These are phyloP conservation scores for Halcyon smyrnensis DNA, from an alignment of 2,797 vertebrate genomes.

Conservation along the genomic window DNA sequence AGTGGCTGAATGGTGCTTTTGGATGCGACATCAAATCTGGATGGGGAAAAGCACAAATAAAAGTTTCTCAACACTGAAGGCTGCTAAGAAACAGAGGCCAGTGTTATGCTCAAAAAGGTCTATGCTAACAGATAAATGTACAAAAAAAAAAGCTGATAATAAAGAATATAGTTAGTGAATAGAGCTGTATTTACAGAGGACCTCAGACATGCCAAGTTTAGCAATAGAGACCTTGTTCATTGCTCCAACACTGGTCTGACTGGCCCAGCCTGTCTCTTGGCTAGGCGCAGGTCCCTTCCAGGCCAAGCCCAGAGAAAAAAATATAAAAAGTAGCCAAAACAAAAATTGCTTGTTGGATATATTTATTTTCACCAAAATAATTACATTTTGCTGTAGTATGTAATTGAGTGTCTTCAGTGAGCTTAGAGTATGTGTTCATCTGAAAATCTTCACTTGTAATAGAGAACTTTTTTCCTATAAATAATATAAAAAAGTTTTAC, in stretches of 20 bases:
- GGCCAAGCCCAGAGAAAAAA: constrained; percentile 29
- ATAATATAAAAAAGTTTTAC: background rate
- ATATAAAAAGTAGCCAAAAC: constrained; percentile 38
- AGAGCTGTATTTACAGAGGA: constrained; percentile 53
- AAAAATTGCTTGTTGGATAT: background rate
- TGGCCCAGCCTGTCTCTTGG: background rate
- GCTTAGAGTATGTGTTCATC: background rate
- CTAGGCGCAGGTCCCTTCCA: constrained; percentile 38
- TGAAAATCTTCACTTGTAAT: background rate
- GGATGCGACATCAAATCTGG: constrained; percentile 41
- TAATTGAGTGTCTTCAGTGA: background rate
- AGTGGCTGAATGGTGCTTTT: constrained; percentile 25
- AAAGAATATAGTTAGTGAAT: background rate
- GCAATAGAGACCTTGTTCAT: constrained; percentile 24
- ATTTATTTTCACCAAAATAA: background rate
- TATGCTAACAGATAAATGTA: background rate
- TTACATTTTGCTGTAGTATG: background rate
- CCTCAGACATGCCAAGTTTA: constrained; percentile 48
- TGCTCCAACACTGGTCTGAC: background rate
- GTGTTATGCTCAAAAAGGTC: constrained; percentile 53
- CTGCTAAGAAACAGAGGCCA: constrained; percentile 58
- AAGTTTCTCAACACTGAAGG: constrained; percentile 45
- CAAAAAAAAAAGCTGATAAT: constrained; percentile 15
- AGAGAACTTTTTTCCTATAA: constrained; percentile 50
- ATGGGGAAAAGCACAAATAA: constrained; percentile 42